Conservation (phyloP, 2,797 vertebrate genomes). For the Ceryle rudis region DNA sequence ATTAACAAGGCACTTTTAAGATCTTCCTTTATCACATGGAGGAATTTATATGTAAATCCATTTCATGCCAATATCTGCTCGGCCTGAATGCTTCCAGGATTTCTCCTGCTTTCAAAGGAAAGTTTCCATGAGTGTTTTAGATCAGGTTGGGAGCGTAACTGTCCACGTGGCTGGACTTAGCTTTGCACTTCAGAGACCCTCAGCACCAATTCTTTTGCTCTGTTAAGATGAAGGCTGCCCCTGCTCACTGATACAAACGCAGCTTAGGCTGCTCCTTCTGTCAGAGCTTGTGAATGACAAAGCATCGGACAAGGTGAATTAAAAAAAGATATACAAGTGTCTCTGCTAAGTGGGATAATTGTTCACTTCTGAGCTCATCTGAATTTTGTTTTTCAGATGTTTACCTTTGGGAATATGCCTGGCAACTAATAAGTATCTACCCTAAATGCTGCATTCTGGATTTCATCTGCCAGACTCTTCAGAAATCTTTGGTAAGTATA, state of each 20-base stretch:
- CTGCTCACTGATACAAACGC: accelerated
- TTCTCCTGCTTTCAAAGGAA: background rate
- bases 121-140: background rate
- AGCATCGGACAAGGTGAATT: background rate
- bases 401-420: background rate
- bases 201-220: background rate
- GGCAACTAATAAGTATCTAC: background rate
- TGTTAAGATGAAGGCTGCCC: accelerated
- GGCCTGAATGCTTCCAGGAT: background rate
- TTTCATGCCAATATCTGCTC: background rate
- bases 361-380: background rate
- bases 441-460: background rate
- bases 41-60: background rate
- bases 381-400: background rate
- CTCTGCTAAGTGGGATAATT: background rate
- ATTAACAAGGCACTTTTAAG: background rate
- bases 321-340: accelerated
- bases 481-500: background rate
- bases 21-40: background rate
- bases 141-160: background rate
- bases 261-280: background rate
- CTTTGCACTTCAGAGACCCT: background rate
- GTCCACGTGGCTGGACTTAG: background rate
- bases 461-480: background rate
- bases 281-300: background rate